Evolutionary conservation across 2,797 vertebrate species (phyloP), one percentile per base, ranked within the genome.

Genomic region (Paramormyrops hopkinsi): DNA sequence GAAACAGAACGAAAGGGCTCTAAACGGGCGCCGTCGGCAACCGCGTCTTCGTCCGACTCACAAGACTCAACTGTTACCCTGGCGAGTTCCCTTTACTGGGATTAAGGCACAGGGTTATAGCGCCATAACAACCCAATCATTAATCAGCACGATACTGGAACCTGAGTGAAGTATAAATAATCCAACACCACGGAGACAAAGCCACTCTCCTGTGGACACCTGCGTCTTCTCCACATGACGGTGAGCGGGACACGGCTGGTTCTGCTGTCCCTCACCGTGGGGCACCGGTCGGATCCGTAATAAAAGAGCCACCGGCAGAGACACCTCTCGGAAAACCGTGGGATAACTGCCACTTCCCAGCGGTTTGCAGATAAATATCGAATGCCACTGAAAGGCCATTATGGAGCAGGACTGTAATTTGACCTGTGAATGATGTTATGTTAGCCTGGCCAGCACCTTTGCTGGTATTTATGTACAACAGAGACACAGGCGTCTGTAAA

Each of bases 351-450:
- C 73, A 79, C 33, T 79, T 79, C 41, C 6, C 73, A 44, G 73
- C 73, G 73, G 73, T 79, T 79, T n/a, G 19, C 37, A 79, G 41
- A 79, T 79, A 79, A 79, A 79, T 79, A 79, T 79, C 73, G 37
- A 79, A 79, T 44, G 73, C 19, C 73, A 79, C 17, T 79, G 73
- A 79, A 79, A 44, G 73, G 37, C 73, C 41, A 79, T 79, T 79
- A 79, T 19, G 19, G 41, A 79, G 19, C 17, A 29, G 14, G 73
- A 79, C 37, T 79, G 73, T 79, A 79, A 79, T 79, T n/a, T 41
- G 73, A 79, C 73, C 73, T n/a, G 37, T 79, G 73, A 79, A n/a
- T 79, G 73, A 79, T 79, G 73, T 79, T 79, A n/a, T n/a, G 73
- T 79, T 79, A 44, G 73, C 33, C 73, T 9, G 41, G 37, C 2